Conservation (phyloP, 2,113 vertebrate genomes). For the Terrapene triunguis region DNA sequence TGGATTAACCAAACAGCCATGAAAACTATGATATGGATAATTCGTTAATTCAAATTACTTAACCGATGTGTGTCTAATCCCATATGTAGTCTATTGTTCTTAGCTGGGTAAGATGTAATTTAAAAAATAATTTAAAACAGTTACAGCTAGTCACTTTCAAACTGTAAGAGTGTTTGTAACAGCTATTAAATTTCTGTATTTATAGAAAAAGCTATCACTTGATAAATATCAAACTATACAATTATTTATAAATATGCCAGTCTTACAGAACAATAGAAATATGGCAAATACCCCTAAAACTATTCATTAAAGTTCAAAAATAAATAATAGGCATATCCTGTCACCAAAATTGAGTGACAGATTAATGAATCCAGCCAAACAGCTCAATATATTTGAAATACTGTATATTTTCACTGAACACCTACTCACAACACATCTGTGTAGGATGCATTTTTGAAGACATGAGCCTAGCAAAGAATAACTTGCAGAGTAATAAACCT, state of each 20-base stretch:
- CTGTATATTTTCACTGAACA: neutral
- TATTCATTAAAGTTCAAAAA: slow-evolving; percentile 18
- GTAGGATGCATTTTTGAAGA: neutral
- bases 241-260: slow-evolving; percentile 48
- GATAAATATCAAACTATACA: slow-evolving; percentile 8
- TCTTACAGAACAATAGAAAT: slow-evolving; percentile 17
- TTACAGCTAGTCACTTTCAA: slow-evolving; percentile 11
- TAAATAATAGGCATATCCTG: slow-evolving; percentile 6
- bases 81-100: slow-evolving; percentile 2
- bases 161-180: neutral
- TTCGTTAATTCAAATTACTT: slow-evolving; percentile 14
- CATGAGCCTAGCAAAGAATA: neutral
- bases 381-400: slow-evolving; percentile 30
- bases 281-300: slow-evolving; percentile 8
- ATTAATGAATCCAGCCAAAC: slow-evolving; percentile 17
- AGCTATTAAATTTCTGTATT: neutral
- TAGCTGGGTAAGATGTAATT: neutral
- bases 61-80: neutral
- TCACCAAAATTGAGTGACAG: slow-evolving; percentile 15
- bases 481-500: neutral
- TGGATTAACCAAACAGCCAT: neutral
- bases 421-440: slow-evolving; percentile 7
- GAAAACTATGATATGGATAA: neutral
- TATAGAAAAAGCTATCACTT: neutral
- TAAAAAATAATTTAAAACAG: slow-evolving; percentile 38